Percentiles rank a stretch among this genome's conserved stretches.
Evolutionary conservation across 2,113 vertebrate species (phyloP).

Genomic region (Sakesphorus luctuosus): DNA sequence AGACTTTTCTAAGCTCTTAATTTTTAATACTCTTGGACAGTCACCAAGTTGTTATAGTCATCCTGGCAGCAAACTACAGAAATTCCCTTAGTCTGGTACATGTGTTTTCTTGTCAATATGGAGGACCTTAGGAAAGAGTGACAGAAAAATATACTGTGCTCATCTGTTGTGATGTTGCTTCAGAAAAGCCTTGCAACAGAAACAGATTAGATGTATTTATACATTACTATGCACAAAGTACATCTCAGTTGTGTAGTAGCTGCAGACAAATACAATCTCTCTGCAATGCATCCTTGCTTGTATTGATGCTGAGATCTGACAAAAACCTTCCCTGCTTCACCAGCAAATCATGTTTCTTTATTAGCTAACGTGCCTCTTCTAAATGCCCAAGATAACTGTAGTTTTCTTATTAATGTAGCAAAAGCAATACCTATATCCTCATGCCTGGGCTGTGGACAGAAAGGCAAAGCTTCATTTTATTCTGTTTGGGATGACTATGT

Average conservation of each 20-base stretch:
- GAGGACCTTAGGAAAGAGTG: neutral
- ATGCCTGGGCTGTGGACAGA: neutral
- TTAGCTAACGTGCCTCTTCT: neutral
- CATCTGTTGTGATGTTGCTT: neutral
- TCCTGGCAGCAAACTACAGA: neutral
- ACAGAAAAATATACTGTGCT: neutral
- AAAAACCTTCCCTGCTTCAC: neutral
- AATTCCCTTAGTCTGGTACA: neutral
- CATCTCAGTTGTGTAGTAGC: neutral
- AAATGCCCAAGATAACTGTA: neutral
- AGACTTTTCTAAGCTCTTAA: neutral
- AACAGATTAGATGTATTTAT: neutral
- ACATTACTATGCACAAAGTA: neutral
- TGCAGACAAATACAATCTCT: neutral
- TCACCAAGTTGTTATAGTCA: neutral
- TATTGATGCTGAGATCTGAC: neutral
- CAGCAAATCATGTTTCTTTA: neutral
- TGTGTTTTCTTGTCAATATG: neutral
- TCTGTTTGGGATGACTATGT: fast-evolving
- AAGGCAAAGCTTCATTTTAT: neutral
- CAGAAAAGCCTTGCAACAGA: neutral
- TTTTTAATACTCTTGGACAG: neutral
- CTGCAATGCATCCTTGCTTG: neutral
- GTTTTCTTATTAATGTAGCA: neutral
- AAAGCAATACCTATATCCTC: neutral